phyloP scores from a whole-genome alignment of 2,888 invertebrate genomes.

The Lepeophtheirus nordmannii region DNA sequence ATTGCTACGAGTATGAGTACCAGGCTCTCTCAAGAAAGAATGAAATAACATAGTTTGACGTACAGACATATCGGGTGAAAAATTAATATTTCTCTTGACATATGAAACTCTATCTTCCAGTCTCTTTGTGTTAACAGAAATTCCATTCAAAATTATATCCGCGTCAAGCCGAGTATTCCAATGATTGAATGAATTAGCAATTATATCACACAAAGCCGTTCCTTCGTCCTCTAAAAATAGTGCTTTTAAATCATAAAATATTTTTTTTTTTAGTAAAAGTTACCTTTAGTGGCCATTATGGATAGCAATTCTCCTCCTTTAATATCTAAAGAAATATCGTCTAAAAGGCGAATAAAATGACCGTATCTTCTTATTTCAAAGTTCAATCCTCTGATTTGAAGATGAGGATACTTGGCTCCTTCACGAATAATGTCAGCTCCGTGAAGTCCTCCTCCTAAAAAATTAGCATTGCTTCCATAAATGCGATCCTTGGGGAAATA shows the following conservation, averaged over 20 bases:
- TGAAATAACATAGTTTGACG: constrained; percentile 72
- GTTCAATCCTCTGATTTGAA: constrained; percentile 47
- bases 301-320: constrained; percentile 80
- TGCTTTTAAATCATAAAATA: constrained; percentile 5
- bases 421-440: constrained; percentile 12
- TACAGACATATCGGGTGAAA: constrained; percentile 77
- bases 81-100: constrained; percentile 53
- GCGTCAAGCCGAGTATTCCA: constrained; percentile 44
- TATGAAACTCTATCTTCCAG: constrained; percentile 57
- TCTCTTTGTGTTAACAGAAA: constrained; percentile 35
- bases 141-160: constrained; percentile 57
- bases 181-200: constrained; percentile 55
- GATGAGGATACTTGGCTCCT: constrained; percentile 33
- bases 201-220: constrained; percentile 62
- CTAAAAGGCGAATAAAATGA: constrained; percentile 42
- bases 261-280: constrained; percentile 24
- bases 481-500: constrained; percentile 32
- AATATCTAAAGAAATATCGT: constrained; percentile 68
- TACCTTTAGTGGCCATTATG: constrained; percentile 58
- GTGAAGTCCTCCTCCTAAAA: constrained; percentile 26
- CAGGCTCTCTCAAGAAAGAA: constrained; percentile 44
- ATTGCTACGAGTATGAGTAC: constrained; percentile 1
- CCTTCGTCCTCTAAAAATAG: constrained; percentile 52
- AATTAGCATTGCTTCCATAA: constrained; percentile 27
- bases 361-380: constrained; percentile 45